These are phyloP conservation scores for Troides helena DNA, from an alignment of 2,888 invertebrate genomes.

Conservation along the genomic window DNA sequence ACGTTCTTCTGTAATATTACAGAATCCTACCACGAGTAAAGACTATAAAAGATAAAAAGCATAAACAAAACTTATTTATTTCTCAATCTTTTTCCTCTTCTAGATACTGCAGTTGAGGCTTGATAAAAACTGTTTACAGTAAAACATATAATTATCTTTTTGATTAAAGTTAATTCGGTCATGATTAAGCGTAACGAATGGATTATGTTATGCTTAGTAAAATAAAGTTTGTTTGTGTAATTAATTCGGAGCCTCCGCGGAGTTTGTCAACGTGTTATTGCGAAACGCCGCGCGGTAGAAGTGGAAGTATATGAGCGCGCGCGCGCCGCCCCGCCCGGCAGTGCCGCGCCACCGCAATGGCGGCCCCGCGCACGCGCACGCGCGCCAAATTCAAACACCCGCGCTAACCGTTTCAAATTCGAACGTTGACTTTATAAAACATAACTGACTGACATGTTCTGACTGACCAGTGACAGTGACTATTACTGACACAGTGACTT, in stretches of 20 bases:
- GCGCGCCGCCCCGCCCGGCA: conserved; percentile 48
- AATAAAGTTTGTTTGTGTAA: conserved; percentile 15
- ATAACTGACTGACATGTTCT: conserved; percentile 33
- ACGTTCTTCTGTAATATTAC: too few species aligned
- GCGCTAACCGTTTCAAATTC: conserved; percentile 59
- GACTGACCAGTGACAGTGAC: conserved; percentile 43
- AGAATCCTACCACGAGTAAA: too few species aligned
- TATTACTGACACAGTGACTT: conserved; percentile 36
- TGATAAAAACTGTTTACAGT: too few species aligned
- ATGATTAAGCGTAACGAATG: conserved; percentile 17
- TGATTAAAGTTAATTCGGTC: conserved; percentile 1
- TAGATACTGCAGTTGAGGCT: too few species aligned
- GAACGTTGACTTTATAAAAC: conserved; percentile 41
- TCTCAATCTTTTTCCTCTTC: too few species aligned
- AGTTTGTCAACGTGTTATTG: conserved; percentile 38
- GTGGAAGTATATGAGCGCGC: conserved; percentile 70
- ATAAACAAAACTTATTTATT: too few species aligned
- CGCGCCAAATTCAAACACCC: conserved; percentile 55
- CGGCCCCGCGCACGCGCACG: conserved; percentile 52
- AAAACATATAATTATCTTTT: too few species aligned
- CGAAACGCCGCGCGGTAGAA: conserved; percentile 47
- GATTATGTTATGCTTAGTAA: conserved; percentile 15
- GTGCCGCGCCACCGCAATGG: conserved; percentile 66
- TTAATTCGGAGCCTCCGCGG: conserved; percentile 11
- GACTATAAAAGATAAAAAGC: too few species aligned